Conservation (phyloP, 2,888 invertebrate genomes). For the Drosophila stalkeri region DNA sequence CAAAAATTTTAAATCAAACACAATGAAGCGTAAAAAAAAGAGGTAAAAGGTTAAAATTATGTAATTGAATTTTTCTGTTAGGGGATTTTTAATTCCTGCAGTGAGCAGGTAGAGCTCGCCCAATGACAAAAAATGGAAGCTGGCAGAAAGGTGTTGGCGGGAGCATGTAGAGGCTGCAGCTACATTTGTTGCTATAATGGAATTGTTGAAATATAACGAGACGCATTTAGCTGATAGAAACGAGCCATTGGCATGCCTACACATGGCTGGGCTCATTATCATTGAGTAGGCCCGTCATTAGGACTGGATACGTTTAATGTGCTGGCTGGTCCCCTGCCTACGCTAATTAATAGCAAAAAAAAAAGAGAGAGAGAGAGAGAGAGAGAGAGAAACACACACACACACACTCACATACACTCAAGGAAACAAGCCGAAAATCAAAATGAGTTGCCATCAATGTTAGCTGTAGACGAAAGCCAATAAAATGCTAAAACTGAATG, state of each 20-base stretch:
- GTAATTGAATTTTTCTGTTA: slow-evolving; percentile 76
- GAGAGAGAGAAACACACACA: background rate
- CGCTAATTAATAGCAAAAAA: slow-evolving; percentile 58
- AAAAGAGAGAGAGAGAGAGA: too few relatives aligned
- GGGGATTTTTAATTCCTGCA: slow-evolving; percentile 58
- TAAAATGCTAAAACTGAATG: slow-evolving; percentile 41
- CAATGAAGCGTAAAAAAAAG: slow-evolving; percentile 25
- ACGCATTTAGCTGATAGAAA: slow-evolving; percentile 52
- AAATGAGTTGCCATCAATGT: slow-evolving; percentile 57
- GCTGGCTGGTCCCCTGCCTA: slow-evolving; percentile 2
- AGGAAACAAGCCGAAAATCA: slow-evolving; percentile 48
- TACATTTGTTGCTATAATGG: slow-evolving; percentile 61
- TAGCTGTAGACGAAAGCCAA: slow-evolving; percentile 49
- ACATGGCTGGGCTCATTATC: slow-evolving; percentile 63
- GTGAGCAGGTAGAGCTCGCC: slow-evolving; percentile 22
- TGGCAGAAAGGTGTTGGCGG: slow-evolving; percentile 22
- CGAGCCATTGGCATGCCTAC: slow-evolving; percentile 35
- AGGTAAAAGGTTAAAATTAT: slow-evolving; percentile 50
- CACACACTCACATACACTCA: slow-evolving; percentile 31
- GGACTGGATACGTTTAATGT: slow-evolving; percentile 42
- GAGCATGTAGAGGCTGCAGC: slow-evolving; percentile 14
- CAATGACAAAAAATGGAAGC: slow-evolving; percentile 11
- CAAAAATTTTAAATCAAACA: slow-evolving; percentile 49
- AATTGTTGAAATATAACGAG: slow-evolving; percentile 57
- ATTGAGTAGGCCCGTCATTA: slow-evolving; percentile 56